A percentile compares a stretch with the other conserved stretches of the same genome.
phyloP scores from a whole-genome alignment of 2,113 vertebrate genomes.

The Corythornis madagascariensis region DNA sequence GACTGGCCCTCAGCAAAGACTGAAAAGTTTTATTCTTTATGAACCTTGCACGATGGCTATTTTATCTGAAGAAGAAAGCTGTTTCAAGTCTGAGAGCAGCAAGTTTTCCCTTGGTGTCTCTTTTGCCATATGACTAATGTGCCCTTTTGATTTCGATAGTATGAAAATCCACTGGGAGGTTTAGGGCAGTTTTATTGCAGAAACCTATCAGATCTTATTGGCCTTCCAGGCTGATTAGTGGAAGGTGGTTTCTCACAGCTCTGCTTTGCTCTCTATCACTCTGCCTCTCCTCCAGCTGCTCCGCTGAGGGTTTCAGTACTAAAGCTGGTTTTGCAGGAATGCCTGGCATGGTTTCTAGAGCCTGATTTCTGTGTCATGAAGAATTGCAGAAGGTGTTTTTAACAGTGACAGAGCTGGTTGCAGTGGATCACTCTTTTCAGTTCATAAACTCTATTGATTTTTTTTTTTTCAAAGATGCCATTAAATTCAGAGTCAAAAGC shows the following conservation, averaged over 20 bases:
- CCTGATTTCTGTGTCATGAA: neutral
- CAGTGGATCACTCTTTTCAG: neutral
- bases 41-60: constrained; percentile 24
- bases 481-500: constrained; percentile 7
- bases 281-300: neutral
- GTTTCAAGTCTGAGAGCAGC: neutral
- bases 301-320: neutral
- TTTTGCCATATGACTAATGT: constrained; percentile 33
- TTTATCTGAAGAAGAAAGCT: constrained; percentile 48
- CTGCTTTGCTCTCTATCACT: neutral
- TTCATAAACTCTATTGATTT: constrained; percentile 33
- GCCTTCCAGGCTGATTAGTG: constrained; percentile 40
- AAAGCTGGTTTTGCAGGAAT: neutral
- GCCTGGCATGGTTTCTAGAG: neutral
- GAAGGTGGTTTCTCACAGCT: constrained; percentile 12
- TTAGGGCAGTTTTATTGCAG: constrained; percentile 36
- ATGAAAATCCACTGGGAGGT: constrained; percentile 53
- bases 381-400: neutral
- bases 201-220: constrained; percentile 38
- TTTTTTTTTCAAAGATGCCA: neutral
- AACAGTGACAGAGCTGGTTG: neutral
- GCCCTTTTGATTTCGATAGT: constrained; percentile 53
- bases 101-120: neutral
- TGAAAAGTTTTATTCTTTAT: constrained; percentile 38
- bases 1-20: neutral